Evolutionary conservation across 2,797 vertebrate species (phyloP).

Genomic region (Poeciliopsis presidionis): DNA sequence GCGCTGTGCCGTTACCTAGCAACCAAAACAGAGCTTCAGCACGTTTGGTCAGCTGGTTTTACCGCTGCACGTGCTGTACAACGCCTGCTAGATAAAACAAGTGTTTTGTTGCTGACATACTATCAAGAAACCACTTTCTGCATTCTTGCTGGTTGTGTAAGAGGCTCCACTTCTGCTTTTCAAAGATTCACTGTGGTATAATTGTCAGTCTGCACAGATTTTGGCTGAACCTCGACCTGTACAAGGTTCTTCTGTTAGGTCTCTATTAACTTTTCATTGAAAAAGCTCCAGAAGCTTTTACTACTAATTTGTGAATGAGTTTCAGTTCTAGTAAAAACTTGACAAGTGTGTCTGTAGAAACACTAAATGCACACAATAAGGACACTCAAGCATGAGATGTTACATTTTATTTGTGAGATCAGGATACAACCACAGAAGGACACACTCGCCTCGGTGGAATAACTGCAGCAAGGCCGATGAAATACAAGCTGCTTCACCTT

Average conservation of each 20-base stretch:
- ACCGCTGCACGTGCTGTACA: too few relatives aligned
- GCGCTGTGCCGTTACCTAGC: too few relatives aligned
- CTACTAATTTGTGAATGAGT: background rate
- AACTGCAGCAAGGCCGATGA: conserved; percentile 29
- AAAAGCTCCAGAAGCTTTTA: background rate
- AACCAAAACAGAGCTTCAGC: too few relatives aligned
- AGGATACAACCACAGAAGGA: conserved; percentile 15
- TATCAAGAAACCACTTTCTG: too few relatives aligned
- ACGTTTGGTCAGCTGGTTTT: too few relatives aligned
- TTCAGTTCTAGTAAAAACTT: background rate
- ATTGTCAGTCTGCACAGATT: background rate
- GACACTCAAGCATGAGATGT: conserved; percentile 20
- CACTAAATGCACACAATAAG: background rate
- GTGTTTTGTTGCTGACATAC: too few relatives aligned
- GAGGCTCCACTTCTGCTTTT: too few relatives aligned
- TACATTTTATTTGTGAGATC: conserved; percentile 46
- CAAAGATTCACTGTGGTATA: too few relatives aligned
- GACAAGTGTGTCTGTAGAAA: background rate
- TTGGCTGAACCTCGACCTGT: background rate
- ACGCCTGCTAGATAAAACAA: too few relatives aligned
- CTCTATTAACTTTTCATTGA: background rate
- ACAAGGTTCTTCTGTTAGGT: background rate
- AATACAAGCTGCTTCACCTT: conserved; percentile 59
- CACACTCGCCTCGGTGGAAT: conserved; percentile 4
- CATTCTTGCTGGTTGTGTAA: too few relatives aligned